A percentile compares a stretch with the other conserved stretches of the same genome.
Evolutionary conservation across 2,797 vertebrate species (phyloP).

Genomic region (Hypotaenidia okinawae): DNA sequence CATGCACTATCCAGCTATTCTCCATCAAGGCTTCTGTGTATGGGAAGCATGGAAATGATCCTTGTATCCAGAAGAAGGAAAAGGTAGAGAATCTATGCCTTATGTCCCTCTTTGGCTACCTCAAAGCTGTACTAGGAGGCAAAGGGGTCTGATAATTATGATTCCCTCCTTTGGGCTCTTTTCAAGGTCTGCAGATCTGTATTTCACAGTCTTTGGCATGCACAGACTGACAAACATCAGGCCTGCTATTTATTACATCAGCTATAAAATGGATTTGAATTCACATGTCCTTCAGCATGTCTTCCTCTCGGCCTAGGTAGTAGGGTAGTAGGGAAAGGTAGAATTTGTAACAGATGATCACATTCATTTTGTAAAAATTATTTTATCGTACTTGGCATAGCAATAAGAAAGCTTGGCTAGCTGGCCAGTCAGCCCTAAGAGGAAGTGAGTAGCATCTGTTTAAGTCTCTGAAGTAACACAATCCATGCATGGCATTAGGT

Average conservation of each 20-base stretch:
- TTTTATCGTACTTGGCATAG: conserved; percentile 23
- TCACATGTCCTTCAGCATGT: neutral
- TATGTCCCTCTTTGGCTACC: neutral
- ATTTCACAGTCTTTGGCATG: neutral
- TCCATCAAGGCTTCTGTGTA: neutral
- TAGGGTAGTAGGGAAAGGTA: neutral
- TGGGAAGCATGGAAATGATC: neutral
- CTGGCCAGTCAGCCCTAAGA: conserved; percentile 33
- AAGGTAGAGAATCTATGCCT: neutral
- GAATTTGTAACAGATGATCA: conserved; percentile 23
- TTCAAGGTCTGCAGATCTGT: neutral
- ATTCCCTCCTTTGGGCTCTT: neutral
- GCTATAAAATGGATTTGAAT: neutral
- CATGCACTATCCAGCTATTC: neutral
- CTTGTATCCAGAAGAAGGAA: neutral
- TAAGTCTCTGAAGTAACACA: conserved; percentile 59
- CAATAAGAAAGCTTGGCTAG: conserved; percentile 11
- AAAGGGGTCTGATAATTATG: neutral
- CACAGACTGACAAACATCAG: neutral
- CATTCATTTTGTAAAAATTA: conserved; percentile 56
- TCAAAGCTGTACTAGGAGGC: neutral
- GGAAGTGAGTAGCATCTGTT: conserved; percentile 43
- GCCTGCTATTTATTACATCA: neutral
- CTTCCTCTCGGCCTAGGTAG: neutral
- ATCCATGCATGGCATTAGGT: conserved; percentile 63